Conservation (phyloP, 2,888 invertebrate species). For the Coenonympha arcania region DNA sequence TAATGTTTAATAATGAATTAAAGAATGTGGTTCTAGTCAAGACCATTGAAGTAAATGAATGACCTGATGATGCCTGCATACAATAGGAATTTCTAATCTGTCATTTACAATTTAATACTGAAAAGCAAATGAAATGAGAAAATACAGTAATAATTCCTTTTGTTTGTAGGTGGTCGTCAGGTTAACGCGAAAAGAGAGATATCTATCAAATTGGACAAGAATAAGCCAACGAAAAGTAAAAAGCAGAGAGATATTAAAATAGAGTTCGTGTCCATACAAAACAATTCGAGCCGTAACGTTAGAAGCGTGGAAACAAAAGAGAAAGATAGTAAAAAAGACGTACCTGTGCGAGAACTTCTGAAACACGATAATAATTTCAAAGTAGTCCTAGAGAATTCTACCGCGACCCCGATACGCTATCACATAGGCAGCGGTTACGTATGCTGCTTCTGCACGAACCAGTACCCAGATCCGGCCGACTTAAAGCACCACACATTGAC, state of each 20-base stretch:
- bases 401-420: conserved; percentile 40
- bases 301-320: not conserved
- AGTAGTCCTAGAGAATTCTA: conserved; percentile 8
- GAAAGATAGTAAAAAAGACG: conserved; percentile 1
- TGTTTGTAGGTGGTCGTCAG: conserved; percentile 15
- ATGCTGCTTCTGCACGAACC: conserved; percentile 30
- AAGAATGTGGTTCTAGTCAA: too few relatives aligned
- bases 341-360: conserved; percentile 1
- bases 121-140: not conserved
- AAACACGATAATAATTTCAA: conserved; percentile 11
- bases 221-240: conserved; percentile 2
- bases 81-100: conserved; percentile 10
- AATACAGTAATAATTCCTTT: conserved; percentile 14
- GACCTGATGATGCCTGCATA: conserved; percentile 9
- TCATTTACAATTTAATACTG: not conserved
- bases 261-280: not conserved
- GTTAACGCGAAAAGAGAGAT: conserved; percentile 9
- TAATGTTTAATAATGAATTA: too few relatives aligned
- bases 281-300: not conserved
- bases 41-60: too few relatives aligned
- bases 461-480: conserved; percentile 30
- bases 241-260: not conserved
- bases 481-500: conserved; percentile 30
- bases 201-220: conserved; percentile 8
- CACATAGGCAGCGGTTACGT: conserved; percentile 28